A percentile compares a stretch with the other conserved stretches of the same genome.
Evolutionary conservation across 2,113 vertebrate genomes (phyloP).

Genomic region (Pleuronectes platessa): DNA sequence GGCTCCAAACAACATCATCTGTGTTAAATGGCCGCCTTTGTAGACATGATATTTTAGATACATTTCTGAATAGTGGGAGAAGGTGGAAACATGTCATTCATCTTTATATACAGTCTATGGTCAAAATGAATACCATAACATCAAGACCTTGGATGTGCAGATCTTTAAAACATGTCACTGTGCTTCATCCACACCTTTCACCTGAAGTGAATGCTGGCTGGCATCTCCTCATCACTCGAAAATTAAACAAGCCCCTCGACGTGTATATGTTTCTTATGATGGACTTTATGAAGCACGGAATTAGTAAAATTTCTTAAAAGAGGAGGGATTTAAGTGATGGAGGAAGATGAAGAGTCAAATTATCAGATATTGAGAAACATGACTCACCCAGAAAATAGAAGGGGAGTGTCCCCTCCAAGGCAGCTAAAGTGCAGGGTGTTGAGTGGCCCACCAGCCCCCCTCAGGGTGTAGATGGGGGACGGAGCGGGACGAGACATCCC

Average conservation of each 20-base stretch:
- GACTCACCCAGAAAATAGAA: slow-evolving; percentile 93
- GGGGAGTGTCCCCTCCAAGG: slow-evolving; percentile 60
- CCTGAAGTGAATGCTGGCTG: background rate
- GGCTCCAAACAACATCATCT: too few species aligned
- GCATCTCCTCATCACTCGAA: background rate
- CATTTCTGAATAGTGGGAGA: too few species aligned
- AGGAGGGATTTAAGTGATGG: background rate
- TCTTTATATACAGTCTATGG: too few species aligned
- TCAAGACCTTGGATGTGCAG: background rate
- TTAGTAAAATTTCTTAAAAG: background rate
- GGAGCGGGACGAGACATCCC: slow-evolving; percentile 85
- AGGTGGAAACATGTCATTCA: too few species aligned
- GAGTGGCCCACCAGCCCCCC: slow-evolving; percentile 86
- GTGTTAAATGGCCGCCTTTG: too few species aligned
- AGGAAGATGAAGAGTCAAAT: background rate
- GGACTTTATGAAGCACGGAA: background rate
- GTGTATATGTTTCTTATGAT: background rate
- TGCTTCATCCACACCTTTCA: background rate
- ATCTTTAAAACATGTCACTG: background rate
- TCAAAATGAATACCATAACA: background rate
- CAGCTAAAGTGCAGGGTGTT: slow-evolving; percentile 89
- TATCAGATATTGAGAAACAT: background rate
- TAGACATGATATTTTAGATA: too few species aligned
- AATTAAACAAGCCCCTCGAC: background rate
- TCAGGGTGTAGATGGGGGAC: slow-evolving; percentile 88